Conservation (phyloP, 1,140 invertebrate genomes). For the Drosophila bipectinata region DNA sequence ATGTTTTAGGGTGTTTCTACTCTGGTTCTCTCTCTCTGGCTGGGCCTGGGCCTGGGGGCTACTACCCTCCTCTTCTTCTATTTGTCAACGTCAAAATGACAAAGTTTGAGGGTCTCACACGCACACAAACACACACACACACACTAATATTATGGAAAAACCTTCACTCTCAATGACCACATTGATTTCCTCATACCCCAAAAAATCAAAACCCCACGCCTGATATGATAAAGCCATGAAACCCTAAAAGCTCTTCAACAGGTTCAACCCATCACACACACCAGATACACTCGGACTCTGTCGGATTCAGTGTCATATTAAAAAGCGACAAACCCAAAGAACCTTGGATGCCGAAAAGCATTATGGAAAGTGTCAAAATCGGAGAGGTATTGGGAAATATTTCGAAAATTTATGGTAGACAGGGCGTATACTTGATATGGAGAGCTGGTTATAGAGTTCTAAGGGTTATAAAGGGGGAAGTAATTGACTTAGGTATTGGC, state of each 20-base stretch:
- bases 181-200: slow-evolving; percentile 31
- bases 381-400: slow-evolving; percentile 19
- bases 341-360: slow-evolving; percentile 34
- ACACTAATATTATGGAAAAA: slow-evolving; percentile 28
- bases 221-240: slow-evolving; percentile 10
- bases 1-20: slow-evolving; percentile 13
- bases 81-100: slow-evolving; percentile 37
- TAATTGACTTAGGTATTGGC: too few relatives aligned
- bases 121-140: slow-evolving; percentile 1
- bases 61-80: background rate
- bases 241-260: slow-evolving; percentile 40
- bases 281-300: background rate
- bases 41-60: background rate
- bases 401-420: slow-evolving; percentile 8
- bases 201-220: background rate
- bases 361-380: too few relatives aligned
- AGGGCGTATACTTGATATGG: too few relatives aligned
- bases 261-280: slow-evolving; percentile 20
- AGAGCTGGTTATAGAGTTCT: too few relatives aligned
- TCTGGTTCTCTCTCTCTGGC: background rate
- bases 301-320: slow-evolving; percentile 13
- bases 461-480: too few relatives aligned
- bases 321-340: slow-evolving; percentile 24
- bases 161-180: slow-evolving; percentile 44
- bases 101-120: slow-evolving; percentile 33